Conservation (phyloP, 30 jellyfish, hydroid and myxozoan genomes). For the Haliclystus octoradiatus region DNA sequence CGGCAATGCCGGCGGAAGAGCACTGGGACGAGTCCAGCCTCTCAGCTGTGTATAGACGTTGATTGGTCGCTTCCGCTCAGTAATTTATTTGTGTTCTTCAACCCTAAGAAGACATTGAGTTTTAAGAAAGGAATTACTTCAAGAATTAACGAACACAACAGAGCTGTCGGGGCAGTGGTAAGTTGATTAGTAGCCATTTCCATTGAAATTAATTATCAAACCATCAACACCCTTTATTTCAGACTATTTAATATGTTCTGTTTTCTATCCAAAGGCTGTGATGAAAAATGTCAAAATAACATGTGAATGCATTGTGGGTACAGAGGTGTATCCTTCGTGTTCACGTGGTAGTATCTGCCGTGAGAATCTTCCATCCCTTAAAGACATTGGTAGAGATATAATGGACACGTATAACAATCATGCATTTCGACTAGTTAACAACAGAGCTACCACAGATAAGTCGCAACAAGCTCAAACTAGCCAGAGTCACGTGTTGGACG, state of each 20-base stretch:
- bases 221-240: no score
- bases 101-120: conserved; percentile 19
- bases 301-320: conserved; percentile 31
- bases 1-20: no score
- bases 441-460: neutral
- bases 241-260: no score
- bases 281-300: conserved; percentile 43
- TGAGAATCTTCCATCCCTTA: conserved; percentile 30
- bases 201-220: no score
- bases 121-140: conserved; percentile 32
- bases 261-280: conserved; percentile 34
- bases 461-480: conserved; percentile 10
- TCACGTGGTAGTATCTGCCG: conserved; percentile 33
- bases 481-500: conserved; percentile 40
- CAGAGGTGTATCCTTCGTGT: conserved; percentile 14
- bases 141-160: conserved; percentile 23
- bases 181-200: conserved; percentile 9
- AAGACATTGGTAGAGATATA: conserved; percentile 40
- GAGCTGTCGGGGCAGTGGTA: conserved; percentile 41
- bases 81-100: conserved; percentile 26
- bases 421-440: no score
- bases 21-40: no score
- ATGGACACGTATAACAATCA: conserved; percentile 22
- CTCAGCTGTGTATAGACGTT: conserved; percentile 28
- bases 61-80: conserved; percentile 38